Evolutionary conservation across 2,113 vertebrate species (phyloP).

Genomic region (Diphyllodes magnificus): DNA sequence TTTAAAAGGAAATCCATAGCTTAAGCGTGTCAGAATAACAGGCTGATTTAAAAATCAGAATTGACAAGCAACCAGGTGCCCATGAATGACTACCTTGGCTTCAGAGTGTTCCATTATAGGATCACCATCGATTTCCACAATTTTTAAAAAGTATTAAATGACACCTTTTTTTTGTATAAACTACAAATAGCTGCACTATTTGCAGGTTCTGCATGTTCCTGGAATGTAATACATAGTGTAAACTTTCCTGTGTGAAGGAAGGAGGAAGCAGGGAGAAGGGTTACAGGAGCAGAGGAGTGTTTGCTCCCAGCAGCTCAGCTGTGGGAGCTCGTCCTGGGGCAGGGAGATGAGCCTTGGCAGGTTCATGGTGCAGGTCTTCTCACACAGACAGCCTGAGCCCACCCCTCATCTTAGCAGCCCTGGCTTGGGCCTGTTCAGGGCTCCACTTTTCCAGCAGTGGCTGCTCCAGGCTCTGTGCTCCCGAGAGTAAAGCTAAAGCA

Average conservation of each 20-base stretch:
- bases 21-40: background rate
- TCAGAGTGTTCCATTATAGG: background rate
- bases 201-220: background rate
- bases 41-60: background rate
- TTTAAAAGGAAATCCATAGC: background rate
- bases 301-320: background rate
- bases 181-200: background rate
- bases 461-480: background rate
- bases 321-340: too few relatives aligned
- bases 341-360: background rate
- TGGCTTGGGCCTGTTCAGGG: background rate
- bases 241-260: background rate
- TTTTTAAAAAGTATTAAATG: background rate
- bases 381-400: rapidly evolving
- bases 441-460: rapidly evolving
- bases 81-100: background rate
- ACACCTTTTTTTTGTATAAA: background rate
- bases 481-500: rapidly evolving
- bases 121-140: background rate
- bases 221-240: background rate
- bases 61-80: background rate
- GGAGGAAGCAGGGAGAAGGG: background rate
- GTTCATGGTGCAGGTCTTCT: background rate
- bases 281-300: background rate
- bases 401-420: background rate